Evolutionary conservation across 1,140 invertebrate genomes (phyloP), one percentile per base, ranked within the genome.

Genomic region (Zaprionus tsacasi): DNA sequence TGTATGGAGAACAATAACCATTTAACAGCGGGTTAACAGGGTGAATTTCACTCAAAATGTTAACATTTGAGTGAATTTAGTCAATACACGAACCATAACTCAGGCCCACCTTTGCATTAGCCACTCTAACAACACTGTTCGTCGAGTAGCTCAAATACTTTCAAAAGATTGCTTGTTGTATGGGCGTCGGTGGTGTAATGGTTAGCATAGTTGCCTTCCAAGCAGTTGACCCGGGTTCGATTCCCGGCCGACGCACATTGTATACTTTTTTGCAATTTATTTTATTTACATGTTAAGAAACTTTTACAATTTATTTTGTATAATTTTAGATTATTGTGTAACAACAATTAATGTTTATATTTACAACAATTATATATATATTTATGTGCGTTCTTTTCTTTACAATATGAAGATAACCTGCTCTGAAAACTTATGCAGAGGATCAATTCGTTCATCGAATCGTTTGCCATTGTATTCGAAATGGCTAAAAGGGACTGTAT

Each of bases 161-260:
- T 50, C 7, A 5, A 45, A 13, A 57, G 13, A 17, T 15, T 21
- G 7, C 1, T 0, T 0, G 0, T 0, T 0, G 0, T 0, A 21
- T n/a, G 12, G 91, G 94, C 94, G 94, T 95, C 94, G 94, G 94
- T 95, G 94, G 95, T 95, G 95, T 95, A 95, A 95, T 95, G 94
- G 94, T 95, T 93, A 95, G 94, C 95, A 95, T 95, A 95, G 94
- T 95, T 95, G 94, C 94, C 94, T 97, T 97, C 96, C 96, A 97
- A 97, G 96, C 96, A 97, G 95, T 96, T 96, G 97, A 97, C 96
- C 96, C 96, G 96, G 95, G 96, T 97, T 98, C 96, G 96, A 97
- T 96, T 98, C 96, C 96, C 96, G 96, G 96, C 96, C 96, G 95
- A 96, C 96, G 96, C 96, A 86, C 43, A 8, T 96, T 91, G 11